These are phyloP conservation scores for Tachycineta bicolor DNA, from an alignment of 2,113 vertebrate species.

Conservation along the genomic window DNA sequence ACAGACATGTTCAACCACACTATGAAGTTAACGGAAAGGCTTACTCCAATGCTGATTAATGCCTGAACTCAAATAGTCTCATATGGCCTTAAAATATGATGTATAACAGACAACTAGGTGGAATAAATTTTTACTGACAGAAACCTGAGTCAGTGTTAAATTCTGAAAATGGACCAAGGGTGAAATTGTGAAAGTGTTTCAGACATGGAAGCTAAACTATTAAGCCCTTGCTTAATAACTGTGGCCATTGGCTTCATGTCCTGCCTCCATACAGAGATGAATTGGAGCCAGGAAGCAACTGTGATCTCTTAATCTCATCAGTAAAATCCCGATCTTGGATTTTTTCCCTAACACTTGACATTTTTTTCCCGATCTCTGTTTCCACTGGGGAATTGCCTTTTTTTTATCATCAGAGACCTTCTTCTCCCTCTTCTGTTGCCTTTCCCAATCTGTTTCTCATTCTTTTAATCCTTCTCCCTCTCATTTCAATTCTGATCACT, in stretches of 20 bases:
- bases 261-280: background rate
- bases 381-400: background rate
- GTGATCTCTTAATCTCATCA: background rate
- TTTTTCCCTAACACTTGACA: background rate
- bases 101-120: background rate
- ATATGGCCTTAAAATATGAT: background rate
- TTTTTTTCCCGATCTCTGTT: background rate
- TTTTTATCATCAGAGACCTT: background rate
- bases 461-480: background rate
- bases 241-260: background rate
- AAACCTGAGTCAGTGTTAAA: background rate
- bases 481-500: background rate
- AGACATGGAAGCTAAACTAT: background rate
- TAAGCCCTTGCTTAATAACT: background rate
- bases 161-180: background rate
- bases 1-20: background rate
- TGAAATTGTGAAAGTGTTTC: background rate
- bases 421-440: background rate
- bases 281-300: background rate
- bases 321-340: background rate
- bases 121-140: background rate
- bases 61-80: background rate
- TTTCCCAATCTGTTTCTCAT: background rate
- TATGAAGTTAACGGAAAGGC: background rate
- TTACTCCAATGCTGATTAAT: background rate